Evolutionary conservation across 2,113 vertebrate genomes (phyloP).

Genomic region (Urocolius indicus): DNA sequence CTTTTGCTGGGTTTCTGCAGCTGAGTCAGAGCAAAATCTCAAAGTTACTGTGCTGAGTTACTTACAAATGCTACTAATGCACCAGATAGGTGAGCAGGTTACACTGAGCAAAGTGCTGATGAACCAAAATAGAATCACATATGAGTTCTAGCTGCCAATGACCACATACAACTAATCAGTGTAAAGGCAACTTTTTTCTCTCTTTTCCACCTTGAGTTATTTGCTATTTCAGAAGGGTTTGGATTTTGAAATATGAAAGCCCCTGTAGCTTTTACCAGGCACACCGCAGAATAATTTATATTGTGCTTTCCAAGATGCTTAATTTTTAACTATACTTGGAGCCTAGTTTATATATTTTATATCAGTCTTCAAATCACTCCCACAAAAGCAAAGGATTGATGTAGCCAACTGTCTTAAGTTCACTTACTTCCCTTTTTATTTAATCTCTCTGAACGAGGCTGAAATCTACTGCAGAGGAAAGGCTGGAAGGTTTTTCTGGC

Average conservation of each 20-base stretch:
- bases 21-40: not conserved
- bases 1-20: not conserved
- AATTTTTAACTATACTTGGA: slow-evolving; percentile 39
- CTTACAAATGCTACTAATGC: not conserved
- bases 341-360: slow-evolving; percentile 24
- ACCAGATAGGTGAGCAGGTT: not conserved
- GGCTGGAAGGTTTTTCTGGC: not conserved
- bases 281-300: slow-evolving; percentile 31
- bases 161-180: not conserved
- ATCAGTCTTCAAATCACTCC: not conserved
- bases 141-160: not conserved
- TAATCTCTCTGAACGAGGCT: not conserved
- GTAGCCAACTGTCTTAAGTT: not conserved
- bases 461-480: not conserved
- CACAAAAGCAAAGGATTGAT: not conserved
- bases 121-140: not conserved
- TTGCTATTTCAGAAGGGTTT: not conserved
- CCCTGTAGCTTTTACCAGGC: not conserved
- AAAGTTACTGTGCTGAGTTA: not conserved
- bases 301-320: slow-evolving; percentile 30
- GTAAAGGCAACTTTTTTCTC: not conserved
- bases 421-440: not conserved
- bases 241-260: not conserved
- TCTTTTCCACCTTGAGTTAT: not conserved
- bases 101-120: not conserved